These are phyloP conservation scores for Pampusana beccarii DNA, from an alignment of 2,113 vertebrate genomes.

Conservation along the genomic window DNA sequence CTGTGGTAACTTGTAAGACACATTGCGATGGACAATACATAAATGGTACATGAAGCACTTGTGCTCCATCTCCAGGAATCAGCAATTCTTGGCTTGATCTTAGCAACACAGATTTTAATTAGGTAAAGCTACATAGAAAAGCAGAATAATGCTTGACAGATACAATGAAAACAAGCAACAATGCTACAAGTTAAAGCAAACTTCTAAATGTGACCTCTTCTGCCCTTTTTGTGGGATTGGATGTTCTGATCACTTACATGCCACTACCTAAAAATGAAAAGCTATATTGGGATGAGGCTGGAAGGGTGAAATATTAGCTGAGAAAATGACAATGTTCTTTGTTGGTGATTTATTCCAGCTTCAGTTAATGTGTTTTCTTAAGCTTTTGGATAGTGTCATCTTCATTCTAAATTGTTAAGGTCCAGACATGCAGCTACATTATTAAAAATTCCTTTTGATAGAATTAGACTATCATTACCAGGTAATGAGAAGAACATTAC, in stretches of 20 bases:
- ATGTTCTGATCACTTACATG: not conserved
- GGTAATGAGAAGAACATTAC: slow-evolving; percentile 70
- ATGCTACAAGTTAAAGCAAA: not conserved
- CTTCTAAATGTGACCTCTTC: not conserved
- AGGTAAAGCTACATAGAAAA: not conserved
- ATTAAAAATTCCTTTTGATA: slow-evolving; percentile 70
- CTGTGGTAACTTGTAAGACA: not conserved
- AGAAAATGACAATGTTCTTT: slow-evolving; percentile 55
- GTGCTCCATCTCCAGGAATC: not conserved
- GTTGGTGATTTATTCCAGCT: slow-evolving; percentile 66
- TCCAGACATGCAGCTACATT: slow-evolving; percentile 67
- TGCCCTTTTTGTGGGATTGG: not conserved
- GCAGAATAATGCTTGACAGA: not conserved
- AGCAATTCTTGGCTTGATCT: not conserved
- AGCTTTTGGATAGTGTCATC: slow-evolving; percentile 62
- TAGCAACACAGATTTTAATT: not conserved
- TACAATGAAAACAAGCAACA: not conserved
- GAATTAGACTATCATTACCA: slow-evolving; percentile 73
- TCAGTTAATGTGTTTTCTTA: slow-evolving; percentile 69
- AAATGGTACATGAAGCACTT: not conserved
- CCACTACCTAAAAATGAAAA: not conserved
- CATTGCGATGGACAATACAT: rapidly evolving
- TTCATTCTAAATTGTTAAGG: slow-evolving; percentile 59
- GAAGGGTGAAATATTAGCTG: slow-evolving; percentile 22
- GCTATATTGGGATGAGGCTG: not conserved